These are phyloP conservation scores for Nettapus auritus DNA, from an alignment of 2,113 vertebrate species.

Conservation along the genomic window DNA sequence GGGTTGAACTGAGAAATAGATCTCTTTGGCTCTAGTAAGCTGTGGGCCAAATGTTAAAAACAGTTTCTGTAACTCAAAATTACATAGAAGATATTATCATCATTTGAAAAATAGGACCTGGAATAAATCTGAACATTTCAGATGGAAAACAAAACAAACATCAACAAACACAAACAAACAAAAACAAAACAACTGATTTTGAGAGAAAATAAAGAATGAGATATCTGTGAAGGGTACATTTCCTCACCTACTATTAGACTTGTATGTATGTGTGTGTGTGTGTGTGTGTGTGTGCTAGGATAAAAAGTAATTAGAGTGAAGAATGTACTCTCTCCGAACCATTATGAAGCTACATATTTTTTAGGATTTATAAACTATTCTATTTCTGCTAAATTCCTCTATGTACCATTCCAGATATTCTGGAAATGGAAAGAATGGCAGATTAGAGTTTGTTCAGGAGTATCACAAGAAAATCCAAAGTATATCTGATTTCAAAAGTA, in stretches of 20 bases:
- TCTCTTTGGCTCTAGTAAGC: not conserved
- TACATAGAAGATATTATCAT: not conserved
- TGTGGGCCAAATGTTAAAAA: not conserved
- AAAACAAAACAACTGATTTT: not conserved
- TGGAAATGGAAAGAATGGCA: not conserved
- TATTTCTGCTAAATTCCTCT: not conserved
- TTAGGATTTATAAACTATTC: not conserved
- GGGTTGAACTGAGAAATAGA: not conserved
- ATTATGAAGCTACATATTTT: not conserved
- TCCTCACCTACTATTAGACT: not conserved
- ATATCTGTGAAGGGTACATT: not conserved
- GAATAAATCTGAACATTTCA: not conserved
- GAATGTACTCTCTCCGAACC: not conserved
- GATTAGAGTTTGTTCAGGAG: not conserved
- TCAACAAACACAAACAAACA: not conserved
- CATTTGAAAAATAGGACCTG: not conserved
- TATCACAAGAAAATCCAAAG: not conserved
- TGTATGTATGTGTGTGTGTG: not conserved
- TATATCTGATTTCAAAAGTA: not conserved
- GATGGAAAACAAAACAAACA: not conserved
- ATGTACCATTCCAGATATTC: not conserved
- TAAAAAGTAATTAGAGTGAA: not conserved
- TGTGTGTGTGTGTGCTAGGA: not conserved
- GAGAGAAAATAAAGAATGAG: not conserved
- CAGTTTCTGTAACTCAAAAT: not conserved